A percentile compares a stretch with the other conserved stretches of the same genome.
These are phyloP conservation scores for Hypsopygia costalis DNA, from an alignment of 2,888 invertebrate genomes.

Conservation along the genomic window DNA sequence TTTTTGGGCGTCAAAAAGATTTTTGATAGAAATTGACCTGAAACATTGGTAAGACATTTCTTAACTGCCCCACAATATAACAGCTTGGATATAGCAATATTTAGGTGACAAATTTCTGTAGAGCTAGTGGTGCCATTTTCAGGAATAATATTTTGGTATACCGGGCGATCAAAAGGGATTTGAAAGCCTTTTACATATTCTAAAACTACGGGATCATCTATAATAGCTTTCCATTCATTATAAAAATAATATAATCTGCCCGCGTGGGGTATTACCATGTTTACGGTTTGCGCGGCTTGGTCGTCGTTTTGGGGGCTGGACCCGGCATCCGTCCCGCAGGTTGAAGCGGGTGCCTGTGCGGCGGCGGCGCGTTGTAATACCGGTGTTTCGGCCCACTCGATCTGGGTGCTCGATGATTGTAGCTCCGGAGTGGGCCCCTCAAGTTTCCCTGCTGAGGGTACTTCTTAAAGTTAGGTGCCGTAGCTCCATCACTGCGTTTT, in stretches of 20 bases:
- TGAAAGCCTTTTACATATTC: constrained; percentile 1
- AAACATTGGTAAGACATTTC: too few species aligned
- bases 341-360: too few species aligned
- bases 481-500: neutral
- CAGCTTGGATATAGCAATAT: neutral
- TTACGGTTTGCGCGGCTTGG: neutral
- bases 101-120: constrained; percentile 1
- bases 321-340: neutral
- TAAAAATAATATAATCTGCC: neutral
- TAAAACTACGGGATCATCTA: constrained; percentile 2
- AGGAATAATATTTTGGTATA: too few species aligned
- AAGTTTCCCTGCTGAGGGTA: neutral
- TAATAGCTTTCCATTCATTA: neutral
- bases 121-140: constrained; percentile 1
- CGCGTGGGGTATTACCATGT: neutral
- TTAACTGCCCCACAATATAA: too few species aligned
- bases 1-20: constrained; percentile 1
- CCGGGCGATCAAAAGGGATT: neutral
- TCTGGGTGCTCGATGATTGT: too few species aligned
- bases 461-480: neutral
- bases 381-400: too few species aligned
- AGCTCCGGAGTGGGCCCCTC: neutral
- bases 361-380: too few species aligned
- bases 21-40: constrained; percentile 1
- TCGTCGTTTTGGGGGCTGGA: neutral